A percentile compares a stretch with the other conserved stretches of the same genome.
These are phyloP conservation scores for Calameuta pallipes DNA, from an alignment of 2,888 invertebrate genomes.

Conservation along the genomic window DNA sequence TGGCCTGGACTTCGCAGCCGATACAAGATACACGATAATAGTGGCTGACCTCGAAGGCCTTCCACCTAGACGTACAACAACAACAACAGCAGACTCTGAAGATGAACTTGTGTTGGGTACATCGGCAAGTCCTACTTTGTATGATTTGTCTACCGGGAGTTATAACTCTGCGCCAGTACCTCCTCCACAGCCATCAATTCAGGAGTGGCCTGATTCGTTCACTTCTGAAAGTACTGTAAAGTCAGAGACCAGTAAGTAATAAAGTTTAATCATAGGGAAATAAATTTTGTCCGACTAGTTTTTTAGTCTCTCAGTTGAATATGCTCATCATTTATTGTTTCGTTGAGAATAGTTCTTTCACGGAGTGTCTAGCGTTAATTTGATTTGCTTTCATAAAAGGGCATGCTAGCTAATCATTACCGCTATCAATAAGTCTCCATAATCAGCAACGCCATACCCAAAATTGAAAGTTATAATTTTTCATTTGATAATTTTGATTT, in stretches of 20 bases:
- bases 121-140: conserved; percentile 55
- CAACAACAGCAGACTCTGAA: conserved; percentile 47
- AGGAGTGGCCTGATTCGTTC: conserved; percentile 7
- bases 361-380: background rate
- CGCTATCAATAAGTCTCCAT: background rate
- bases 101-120: conserved; percentile 67
- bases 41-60: conserved; percentile 60
- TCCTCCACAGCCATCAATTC: conserved; percentile 15
- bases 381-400: background rate
- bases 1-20: conserved; percentile 61
- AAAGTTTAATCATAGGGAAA: background rate
- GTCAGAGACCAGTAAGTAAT: conserved; percentile 62
- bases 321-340: background rate
- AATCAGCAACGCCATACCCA: background rate
- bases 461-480: background rate
- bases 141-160: conserved; percentile 36
- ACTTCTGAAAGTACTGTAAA: conserved; percentile 46
- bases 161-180: conserved; percentile 12
- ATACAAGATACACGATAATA: conserved; percentile 58
- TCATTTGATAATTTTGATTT: conserved; percentile 15
- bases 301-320: background rate
- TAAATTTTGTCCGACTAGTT: background rate
- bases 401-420: background rate
- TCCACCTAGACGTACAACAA: conserved; percentile 42
- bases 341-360: background rate